Conservation (phyloP, 2,113 vertebrate genomes). For the Meleagris gallopavo region DNA sequence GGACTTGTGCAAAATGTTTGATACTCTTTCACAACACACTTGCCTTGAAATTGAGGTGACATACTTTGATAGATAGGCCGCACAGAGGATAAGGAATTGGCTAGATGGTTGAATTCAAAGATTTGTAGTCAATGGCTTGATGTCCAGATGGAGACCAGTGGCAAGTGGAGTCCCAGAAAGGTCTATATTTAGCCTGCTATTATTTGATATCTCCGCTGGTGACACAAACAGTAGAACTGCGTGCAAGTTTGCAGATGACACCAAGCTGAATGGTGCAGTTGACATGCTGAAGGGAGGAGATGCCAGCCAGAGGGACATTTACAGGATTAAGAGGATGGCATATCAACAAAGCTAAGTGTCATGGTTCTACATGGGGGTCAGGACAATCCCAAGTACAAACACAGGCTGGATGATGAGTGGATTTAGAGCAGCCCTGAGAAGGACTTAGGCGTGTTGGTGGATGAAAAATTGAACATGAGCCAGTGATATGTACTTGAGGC, state of each 20-base stretch:
- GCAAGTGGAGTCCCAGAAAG: background rate
- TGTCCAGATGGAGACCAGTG: background rate
- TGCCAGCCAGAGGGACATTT: background rate
- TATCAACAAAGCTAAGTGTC: background rate
- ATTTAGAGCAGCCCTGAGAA: background rate
- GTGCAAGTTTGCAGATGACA: background rate
- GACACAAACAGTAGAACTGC: background rate
- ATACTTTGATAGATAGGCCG: background rate
- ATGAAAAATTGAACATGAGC: background rate
- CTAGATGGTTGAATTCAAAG: background rate
- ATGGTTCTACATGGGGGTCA: background rate
- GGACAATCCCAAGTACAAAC: background rate
- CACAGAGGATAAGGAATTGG: background rate
- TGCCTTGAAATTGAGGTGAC: background rate
- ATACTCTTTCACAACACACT: background rate
- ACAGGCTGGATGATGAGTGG: background rate
- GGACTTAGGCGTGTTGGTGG: background rate
- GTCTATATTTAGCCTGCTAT: background rate
- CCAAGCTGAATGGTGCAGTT: background rate
- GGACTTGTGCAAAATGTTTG: background rate
- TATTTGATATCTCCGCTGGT: background rate
- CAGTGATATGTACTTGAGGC: background rate
- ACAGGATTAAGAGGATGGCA: background rate
- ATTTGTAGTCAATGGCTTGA: background rate
- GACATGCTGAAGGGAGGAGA: background rate